phyloP scores from a whole-genome alignment of 2,888 invertebrate genomes.

The Blomia tropicalis region DNA sequence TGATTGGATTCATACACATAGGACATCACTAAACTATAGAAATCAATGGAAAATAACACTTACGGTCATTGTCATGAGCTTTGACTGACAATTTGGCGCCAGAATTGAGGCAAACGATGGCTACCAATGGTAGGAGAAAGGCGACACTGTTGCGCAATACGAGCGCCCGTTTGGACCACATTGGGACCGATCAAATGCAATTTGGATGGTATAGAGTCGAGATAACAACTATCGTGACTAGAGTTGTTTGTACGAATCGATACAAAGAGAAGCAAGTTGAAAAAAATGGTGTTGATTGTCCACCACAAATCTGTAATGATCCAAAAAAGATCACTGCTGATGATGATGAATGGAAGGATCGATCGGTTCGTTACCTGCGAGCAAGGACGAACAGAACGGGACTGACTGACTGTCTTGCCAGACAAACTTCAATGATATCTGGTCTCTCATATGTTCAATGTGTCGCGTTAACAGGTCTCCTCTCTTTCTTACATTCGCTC shows the following conservation, averaged over 20 bases:
- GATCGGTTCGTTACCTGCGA: background rate
- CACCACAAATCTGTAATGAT: too few relatives aligned
- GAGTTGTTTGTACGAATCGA: background rate
- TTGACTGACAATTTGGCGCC: background rate
- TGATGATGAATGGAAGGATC: background rate
- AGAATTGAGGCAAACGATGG: slow-evolving; percentile 3
- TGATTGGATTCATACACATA: too few relatives aligned
- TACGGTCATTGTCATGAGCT: background rate
- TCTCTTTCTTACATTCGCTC: background rate
- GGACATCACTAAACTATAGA: too few relatives aligned
- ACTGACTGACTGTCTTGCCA: background rate
- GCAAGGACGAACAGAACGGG: background rate
- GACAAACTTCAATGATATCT: too few relatives aligned
- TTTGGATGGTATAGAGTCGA: too few relatives aligned
- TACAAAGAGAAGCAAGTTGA: background rate
- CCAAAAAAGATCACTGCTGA: background rate
- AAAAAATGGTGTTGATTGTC: background rate
- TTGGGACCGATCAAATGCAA: too few relatives aligned
- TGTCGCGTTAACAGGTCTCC: background rate
- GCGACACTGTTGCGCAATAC: background rate
- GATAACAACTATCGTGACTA: background rate
- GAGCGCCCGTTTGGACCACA: slow-evolving; percentile 9
- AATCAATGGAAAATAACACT: too few relatives aligned
- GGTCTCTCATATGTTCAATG: background rate
- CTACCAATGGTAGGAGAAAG: background rate